Evolutionary conservation across 2,797 vertebrate species (phyloP).

Genomic region (Rhinella marina): DNA sequence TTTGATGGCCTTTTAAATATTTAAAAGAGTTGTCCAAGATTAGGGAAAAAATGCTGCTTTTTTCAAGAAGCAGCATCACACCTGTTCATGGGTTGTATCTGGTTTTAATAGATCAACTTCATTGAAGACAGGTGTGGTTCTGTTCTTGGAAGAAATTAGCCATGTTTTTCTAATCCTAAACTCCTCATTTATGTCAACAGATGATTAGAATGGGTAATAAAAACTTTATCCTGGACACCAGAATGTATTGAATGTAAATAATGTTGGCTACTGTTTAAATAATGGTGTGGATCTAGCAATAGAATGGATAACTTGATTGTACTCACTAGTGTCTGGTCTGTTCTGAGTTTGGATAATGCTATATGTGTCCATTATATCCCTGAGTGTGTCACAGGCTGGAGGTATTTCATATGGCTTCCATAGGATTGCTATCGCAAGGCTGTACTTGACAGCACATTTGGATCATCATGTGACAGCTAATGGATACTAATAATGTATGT

Average conservation of each 20-base stretch:
- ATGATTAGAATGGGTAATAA: not conserved
- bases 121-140: too few species aligned
- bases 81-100: too few species aligned
- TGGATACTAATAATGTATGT: not conserved
- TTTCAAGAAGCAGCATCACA: too few species aligned
- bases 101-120: too few species aligned
- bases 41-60: too few species aligned
- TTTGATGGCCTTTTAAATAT: too few species aligned
- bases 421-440: not conserved
- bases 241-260: not conserved
- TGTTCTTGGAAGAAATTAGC: too few species aligned
- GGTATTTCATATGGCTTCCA: slow-evolving; percentile 44
- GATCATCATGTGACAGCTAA: not conserved
- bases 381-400: slow-evolving; percentile 54
- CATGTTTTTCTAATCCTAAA: too few species aligned
- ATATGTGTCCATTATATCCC: slow-evolving; percentile 48
- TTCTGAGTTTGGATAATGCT: slow-evolving; percentile 11
- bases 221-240: not conserved
- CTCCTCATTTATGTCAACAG: not conserved
- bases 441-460: not conserved
- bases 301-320: slow-evolving; percentile 21
- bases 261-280: not conserved
- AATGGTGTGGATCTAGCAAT: slow-evolving; percentile 6
- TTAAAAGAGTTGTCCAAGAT: not conserved
- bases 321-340: slow-evolving; percentile 55